Evolutionary conservation across 2,888 invertebrate genomes (phyloP), one percentile per base, ranked within the genome.

Genomic region (Alviniconcha strummeri): DNA sequence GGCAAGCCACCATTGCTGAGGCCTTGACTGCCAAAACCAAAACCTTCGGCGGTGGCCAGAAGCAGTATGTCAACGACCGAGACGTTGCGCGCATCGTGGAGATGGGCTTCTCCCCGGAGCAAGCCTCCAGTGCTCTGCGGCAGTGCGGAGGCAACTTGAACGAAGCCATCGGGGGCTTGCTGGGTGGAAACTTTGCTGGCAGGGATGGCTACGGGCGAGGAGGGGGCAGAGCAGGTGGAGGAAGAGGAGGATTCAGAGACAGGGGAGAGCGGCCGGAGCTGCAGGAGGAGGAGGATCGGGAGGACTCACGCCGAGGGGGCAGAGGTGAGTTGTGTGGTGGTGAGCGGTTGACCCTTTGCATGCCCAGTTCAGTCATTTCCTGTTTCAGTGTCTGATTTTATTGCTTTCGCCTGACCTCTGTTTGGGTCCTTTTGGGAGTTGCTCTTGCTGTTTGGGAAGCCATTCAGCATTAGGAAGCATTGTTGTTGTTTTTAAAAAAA

Each of bases 1-100:
- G 98, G 85, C 96, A 96, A 92, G 97, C 97, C 87, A 97, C 97
- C 0, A 98, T 98, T 90, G 97, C 97, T 17, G 97, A 97, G 92
- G 97, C 97, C 67, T 95, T 96, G 77, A 96, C 96, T 90, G 93
- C 92, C 15, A 93, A 93, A 89, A 90, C 85, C 5, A 91, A 90
- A 71, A 90, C 88, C 54, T 92, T 93, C 89, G 92, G 92, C 54
- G 91, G 91, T 60, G 92, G 92, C 9, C 86, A 88, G 77, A 89
- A 89, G 84, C 84, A 87, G 85, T 89, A 83, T 55, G 86, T 90
- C 36, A 84, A 87, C 69, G 93, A 93, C 86, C 89, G 88, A 82
- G 92, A 93, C 87, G 88, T 93, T 36, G 92, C 92, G 90, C 96
- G 96, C 90, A 96, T 97, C 85, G 95, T 97, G 82, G 97, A 97